phyloP scores from a whole-genome alignment of 2,113 vertebrate species.

The Pterocles burchelli region DNA sequence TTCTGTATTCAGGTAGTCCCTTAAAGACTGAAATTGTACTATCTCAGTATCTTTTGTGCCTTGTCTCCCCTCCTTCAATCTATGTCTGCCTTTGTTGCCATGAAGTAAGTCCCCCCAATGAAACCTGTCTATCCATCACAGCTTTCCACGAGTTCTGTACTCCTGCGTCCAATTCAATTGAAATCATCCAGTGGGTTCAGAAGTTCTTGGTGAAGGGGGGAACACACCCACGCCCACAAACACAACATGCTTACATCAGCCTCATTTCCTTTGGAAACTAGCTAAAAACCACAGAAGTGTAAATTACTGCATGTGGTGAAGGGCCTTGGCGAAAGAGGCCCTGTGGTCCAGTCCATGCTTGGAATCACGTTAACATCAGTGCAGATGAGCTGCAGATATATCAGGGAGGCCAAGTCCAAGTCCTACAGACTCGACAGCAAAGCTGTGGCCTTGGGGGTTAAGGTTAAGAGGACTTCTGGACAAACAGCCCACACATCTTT shows the following conservation, averaged over 20 bases:
- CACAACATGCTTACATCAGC: background rate
- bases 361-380: background rate
- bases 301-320: background rate
- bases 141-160: background rate
- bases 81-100: background rate
- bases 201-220: background rate
- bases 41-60: background rate
- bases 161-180: background rate
- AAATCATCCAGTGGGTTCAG: background rate
- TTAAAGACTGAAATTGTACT: background rate
- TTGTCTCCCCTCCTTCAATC: background rate
- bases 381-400: background rate
- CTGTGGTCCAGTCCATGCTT: background rate
- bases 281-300: background rate
- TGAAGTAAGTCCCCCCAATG: background rate
- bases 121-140: background rate
- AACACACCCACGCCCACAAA: background rate
- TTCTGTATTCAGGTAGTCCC: background rate
- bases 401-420: background rate
- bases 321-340: background rate
- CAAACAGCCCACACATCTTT: background rate
- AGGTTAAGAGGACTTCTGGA: background rate
- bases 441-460: background rate
- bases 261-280: background rate
- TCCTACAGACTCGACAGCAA: background rate